Conservation (phyloP, 2,113 vertebrate species). For the Psilopogon haemacephalus region DNA sequence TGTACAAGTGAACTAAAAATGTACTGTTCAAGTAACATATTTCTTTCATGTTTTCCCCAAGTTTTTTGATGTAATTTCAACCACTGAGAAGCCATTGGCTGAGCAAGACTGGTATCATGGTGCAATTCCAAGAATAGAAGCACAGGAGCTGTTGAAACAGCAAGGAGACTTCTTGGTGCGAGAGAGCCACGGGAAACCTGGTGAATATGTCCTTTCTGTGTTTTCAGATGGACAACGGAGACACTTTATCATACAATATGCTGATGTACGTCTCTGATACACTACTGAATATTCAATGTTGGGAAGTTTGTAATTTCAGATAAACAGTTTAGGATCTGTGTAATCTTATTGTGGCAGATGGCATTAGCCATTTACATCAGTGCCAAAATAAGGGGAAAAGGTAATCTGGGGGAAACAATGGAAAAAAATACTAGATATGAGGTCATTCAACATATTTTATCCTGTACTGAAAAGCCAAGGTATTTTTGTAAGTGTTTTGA, state of each 20-base stretch:
- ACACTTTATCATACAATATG: constrained; percentile 98
- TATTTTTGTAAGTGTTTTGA: not conserved
- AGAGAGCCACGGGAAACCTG: constrained; percentile 97
- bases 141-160: constrained; percentile 92
- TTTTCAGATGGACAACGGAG: constrained; percentile 93
- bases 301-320: not conserved
- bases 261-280: constrained; percentile 85
- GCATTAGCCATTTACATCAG: not conserved
- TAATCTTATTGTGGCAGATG: not conserved
- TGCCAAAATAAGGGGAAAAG: not conserved
- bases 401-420: not conserved
- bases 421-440: not conserved
- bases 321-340: not conserved
- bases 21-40: not conserved
- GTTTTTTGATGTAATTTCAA: constrained; percentile 89
- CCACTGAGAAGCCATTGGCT: constrained; percentile 88
- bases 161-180: constrained; percentile 98
- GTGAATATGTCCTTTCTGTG: constrained; percentile 98
- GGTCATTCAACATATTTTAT: not conserved
- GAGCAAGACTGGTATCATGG: constrained; percentile 99
- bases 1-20: not conserved
- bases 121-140: constrained; percentile 93
- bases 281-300: constrained; percentile 40
- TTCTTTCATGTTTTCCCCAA: constrained; percentile 70
- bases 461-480: not conserved